A percentile compares a stretch with the other conserved stretches of the same genome.
Conservation (phyloP, 2,888 invertebrate species). For the Phoenoteleia sp. region DNA sequence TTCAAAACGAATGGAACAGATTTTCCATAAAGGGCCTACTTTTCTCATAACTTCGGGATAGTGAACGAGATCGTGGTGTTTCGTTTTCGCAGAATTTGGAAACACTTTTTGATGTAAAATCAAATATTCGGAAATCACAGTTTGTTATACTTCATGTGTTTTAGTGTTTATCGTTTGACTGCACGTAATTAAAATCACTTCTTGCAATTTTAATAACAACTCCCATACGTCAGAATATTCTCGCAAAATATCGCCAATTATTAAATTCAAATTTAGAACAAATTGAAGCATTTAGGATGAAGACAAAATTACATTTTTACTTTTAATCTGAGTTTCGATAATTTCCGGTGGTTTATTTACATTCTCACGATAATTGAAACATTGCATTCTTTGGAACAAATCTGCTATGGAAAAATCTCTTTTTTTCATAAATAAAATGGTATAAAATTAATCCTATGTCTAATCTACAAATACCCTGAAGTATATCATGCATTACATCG, state of each 20-base stretch:
- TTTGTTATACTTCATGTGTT: constrained; percentile 42
- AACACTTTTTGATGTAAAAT: constrained; percentile 30
- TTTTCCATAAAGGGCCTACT: constrained; percentile 71
- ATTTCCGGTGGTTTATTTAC: constrained; percentile 29
- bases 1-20: constrained; percentile 69
- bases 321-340: constrained; percentile 42
- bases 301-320: constrained; percentile 57
- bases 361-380: constrained; percentile 15
- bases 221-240: constrained; percentile 27
- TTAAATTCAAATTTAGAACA: constrained; percentile 16
- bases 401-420: no score
- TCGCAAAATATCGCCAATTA: constrained; percentile 44
- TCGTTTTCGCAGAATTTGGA: constrained; percentile 44
- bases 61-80: constrained; percentile 73
- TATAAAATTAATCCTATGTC: constrained; percentile 47
- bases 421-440: constrained; percentile 32
- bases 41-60: constrained; percentile 64
- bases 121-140: constrained; percentile 61
- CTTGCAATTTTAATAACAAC: constrained; percentile 25
- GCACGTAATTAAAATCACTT: constrained; percentile 18
- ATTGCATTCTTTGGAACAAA: no score
- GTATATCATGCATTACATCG: constrained; percentile 58
- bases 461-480: constrained; percentile 33
- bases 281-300: constrained; percentile 70
- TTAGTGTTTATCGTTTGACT: constrained; percentile 23